Evolutionary conservation across 1,140 invertebrate genomes (phyloP), one percentile per base, ranked within the genome.

Genomic region (Metaphire vulgaris): DNA sequence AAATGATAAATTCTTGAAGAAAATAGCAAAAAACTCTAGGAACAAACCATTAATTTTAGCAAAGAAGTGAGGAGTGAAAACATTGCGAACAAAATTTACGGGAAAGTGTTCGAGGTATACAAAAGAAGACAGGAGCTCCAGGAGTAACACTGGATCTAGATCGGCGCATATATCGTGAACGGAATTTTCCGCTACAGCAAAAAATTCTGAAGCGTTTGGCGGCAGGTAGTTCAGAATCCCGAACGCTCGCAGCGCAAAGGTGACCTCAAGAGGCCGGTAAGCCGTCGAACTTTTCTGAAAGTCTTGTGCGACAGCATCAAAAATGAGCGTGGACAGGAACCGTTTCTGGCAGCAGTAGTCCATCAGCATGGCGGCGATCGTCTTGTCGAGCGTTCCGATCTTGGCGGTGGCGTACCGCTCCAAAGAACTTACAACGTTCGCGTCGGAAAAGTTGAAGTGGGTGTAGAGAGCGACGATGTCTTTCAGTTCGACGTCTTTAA

Each of bases 71-170:
- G 88, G 84, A 76, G 88, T 89, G 76, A 91, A 90, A 66, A 92
- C 86, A 79, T 87, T 89, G 14, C 88, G 85, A 0, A 89, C 83
- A 81, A 91, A 89, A 80, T 90, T 89, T 0, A 90, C 66, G 12
- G 91, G 91, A 84, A 89, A 89, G 80, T 89, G 89, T 74, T 89
- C 85, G 21, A 91, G 80, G 84, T 91, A 92, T 65, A 90, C 86
- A 81, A 89, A 91, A 2, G 90, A 88, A 12, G 92, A 83, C 34
- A 92, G 81, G 70, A 92, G 87, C 77, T 90, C 88, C 30, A 90
- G 80, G 2, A 89, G 80, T 79, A 91, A 88, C 76, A 88, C 87
- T n/a, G 88, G 81, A 69, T 84, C 85, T 56, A 92, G 88, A 79
- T 90, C 88, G 26, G 87, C 80, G 83, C 91, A 90, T 77, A 90